These are phyloP conservation scores for Montipora capitata DNA, from an alignment of 92 coral and sea anemone genomes.

Conservation along the genomic window DNA sequence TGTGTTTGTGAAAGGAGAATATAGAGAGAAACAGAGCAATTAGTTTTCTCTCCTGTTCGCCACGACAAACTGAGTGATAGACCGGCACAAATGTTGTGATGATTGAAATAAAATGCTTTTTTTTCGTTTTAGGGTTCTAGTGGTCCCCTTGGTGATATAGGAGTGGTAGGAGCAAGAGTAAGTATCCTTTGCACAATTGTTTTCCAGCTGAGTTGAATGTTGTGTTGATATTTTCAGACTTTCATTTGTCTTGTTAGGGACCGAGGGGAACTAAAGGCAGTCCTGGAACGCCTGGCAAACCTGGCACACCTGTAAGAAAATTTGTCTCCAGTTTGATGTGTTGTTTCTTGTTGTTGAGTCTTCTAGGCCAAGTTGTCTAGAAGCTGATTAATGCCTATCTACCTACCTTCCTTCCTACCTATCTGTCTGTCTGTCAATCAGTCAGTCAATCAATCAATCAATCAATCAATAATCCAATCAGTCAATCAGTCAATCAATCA, in stretches of 20 bases:
- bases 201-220: background rate
- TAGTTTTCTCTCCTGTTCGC: no score
- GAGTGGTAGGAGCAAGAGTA: slow-evolving; percentile 35
- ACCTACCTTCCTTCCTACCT: no score
- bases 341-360: no score
- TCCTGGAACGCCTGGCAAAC: slow-evolving; percentile 39
- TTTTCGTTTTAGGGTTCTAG: slow-evolving; percentile 18
- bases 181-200: background rate
- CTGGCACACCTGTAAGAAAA: slow-evolving; percentile 36
- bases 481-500: no score
- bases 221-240: background rate
- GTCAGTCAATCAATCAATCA: no score
- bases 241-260: slow-evolving; percentile 11
- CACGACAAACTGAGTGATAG: no score
- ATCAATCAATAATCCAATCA: no score
- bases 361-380: no score
- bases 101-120: background rate
- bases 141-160: slow-evolving; percentile 29
- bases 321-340: background rate
- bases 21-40: no score
- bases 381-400: no score
- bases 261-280: slow-evolving; percentile 33
- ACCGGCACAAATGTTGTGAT: background rate
- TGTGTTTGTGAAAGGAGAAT: no score
- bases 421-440: no score